Base-by-base conservation (phyloP, 2,113 vertebrate genomes). In the Caracal caracal region DNA sequence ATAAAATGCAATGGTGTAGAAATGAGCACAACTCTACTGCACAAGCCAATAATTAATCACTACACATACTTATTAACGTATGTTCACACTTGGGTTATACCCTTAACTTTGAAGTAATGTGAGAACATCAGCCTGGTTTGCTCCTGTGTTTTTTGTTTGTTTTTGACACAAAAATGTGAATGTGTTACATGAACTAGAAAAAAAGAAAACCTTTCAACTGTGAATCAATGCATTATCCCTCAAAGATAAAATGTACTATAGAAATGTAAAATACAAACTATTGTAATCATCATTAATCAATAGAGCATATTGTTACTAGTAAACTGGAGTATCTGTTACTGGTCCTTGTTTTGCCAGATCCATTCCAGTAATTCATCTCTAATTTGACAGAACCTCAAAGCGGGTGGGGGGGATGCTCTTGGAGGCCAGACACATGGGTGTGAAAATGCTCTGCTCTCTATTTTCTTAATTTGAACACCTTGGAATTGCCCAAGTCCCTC, bases 401-500 rank as follows among this genome's bases (percentile, higher is more conserved):
- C n/a, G n/a, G n/a, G n/a, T n/a, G n/a, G n/a, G n/a, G n/a, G 43
- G 43, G 43, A 75, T 43, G 16, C 73, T 93, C 66, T 92, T 40
- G 79, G 33, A 3, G 30, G 15, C 26, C 13, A 82, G 47, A 83
- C 17, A 82, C 3, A 9, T 10, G 0, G 2, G 4, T 16, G 0
- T 53, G 28, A 71, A 80, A 75, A 86, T 47, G 4, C 24, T 51
- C 59, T 80, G 75, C 3, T 80, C 93, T 49, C 6, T 3, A 43
- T 53, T 53, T 93, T 28, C 80, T 95, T 75, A 93, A 88, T 51
- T 33, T 91, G 65, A 93, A 95, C 11, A 22, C 22, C 15, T 43
- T 63, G 35, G 24, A 84, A 22, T 30, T 59, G 37, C 4, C 43
- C 37, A 24, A 13, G 13, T 70, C 20, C 33, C 71, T 80, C 10